phyloP scores from a whole-genome alignment of 2,113 vertebrate genomes.

The Solenodon paradoxus region DNA sequence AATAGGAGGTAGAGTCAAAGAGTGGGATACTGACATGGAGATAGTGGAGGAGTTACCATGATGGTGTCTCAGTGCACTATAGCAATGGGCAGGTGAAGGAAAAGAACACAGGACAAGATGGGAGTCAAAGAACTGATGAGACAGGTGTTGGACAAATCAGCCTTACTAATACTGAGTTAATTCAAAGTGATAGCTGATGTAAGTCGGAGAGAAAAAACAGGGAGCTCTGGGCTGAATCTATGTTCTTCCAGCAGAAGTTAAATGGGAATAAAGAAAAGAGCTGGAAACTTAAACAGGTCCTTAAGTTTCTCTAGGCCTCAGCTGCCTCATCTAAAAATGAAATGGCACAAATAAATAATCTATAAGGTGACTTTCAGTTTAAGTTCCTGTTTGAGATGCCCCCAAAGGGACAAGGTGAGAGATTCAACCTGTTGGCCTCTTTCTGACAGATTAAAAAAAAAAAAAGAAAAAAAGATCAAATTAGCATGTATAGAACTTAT shows the following conservation, averaged over 20 bases:
- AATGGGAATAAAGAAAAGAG: background rate
- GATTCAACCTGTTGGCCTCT: background rate
- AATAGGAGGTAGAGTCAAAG: background rate
- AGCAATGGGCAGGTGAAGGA: background rate
- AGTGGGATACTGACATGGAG: background rate
- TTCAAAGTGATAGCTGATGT: background rate
- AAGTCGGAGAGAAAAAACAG: background rate
- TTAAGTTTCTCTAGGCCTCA: background rate
- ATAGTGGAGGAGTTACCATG: background rate
- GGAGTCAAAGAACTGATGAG: background rate
- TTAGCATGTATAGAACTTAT: background rate
- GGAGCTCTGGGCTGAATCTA: background rate
- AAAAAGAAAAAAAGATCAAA: background rate
- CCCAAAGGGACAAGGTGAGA: background rate
- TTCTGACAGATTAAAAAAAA: background rate
- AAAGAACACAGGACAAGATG: background rate
- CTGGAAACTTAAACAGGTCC: background rate
- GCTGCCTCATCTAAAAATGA: conserved; percentile 12
- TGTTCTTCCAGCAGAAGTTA: background rate
- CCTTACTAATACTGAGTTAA: background rate
- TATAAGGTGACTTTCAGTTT: background rate
- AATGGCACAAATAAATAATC: conserved; percentile 9
- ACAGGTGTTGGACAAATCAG: background rate
- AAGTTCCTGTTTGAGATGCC: background rate
- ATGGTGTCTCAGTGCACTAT: background rate